Percentiles rank a stretch among this genome's conserved stretches.
These are phyloP conservation scores for Drosophila hamatofila DNA, from an alignment of 2,888 invertebrate species.

Conservation along the genomic window DNA sequence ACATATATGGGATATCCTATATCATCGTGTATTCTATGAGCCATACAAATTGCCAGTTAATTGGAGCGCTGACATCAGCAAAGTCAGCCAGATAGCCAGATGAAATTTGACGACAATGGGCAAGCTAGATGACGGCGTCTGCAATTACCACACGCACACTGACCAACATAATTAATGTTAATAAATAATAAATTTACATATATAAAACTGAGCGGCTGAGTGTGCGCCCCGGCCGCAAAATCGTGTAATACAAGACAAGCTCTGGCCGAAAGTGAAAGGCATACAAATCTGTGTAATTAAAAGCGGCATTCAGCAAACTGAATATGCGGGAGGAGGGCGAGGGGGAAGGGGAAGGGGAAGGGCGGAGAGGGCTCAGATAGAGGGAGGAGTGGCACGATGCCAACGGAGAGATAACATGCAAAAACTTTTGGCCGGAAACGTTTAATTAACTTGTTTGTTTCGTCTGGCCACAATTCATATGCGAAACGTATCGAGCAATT, in stretches of 20 bases:
- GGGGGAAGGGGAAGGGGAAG: too few species aligned
- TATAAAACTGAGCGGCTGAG: slow-evolving; percentile 35
- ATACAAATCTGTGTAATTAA: slow-evolving; percentile 80
- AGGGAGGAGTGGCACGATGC: slow-evolving; percentile 48
- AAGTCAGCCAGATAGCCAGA: slow-evolving; percentile 18
- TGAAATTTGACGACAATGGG: slow-evolving; percentile 65
- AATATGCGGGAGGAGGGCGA: neutral
- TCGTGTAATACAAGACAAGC: slow-evolving; percentile 65
- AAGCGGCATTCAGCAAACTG: slow-evolving; percentile 33
- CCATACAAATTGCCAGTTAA: slow-evolving; percentile 63
- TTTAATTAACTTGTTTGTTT: slow-evolving; percentile 78
- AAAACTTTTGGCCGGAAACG: slow-evolving; percentile 66
- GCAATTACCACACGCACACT: slow-evolving; percentile 54
- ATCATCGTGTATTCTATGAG: slow-evolving; percentile 37
- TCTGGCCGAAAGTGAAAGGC: slow-evolving; percentile 67
- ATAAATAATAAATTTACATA: slow-evolving; percentile 81
- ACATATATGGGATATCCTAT: slow-evolving; percentile 14
- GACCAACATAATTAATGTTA: slow-evolving; percentile 79
- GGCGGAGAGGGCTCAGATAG: neutral
- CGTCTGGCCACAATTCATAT: slow-evolving; percentile 71
- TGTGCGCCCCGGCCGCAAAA: slow-evolving; percentile 5
- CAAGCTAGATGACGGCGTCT: slow-evolving; percentile 43
- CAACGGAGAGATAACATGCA: slow-evolving; percentile 67
- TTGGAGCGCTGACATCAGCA: slow-evolving; percentile 74
- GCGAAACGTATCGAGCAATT: slow-evolving; percentile 73